These are phyloP conservation scores for Metaphire vulgaris DNA, from an alignment of 1,140 invertebrate genomes.

Conservation along the genomic window DNA sequence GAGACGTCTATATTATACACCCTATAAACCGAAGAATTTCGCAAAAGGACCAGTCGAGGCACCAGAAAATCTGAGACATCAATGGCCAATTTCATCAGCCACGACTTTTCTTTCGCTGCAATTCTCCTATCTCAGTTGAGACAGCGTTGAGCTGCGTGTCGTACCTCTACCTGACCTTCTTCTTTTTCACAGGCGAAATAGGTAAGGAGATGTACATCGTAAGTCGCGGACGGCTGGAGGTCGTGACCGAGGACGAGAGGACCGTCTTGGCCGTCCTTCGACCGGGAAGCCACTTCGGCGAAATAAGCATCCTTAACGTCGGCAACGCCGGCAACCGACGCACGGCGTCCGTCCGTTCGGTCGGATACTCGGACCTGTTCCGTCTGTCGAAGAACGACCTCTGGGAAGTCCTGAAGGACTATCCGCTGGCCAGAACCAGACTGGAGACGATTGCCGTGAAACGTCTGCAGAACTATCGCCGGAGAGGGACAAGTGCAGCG, in stretches of 20 bases:
- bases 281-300: constrained; percentile 92
- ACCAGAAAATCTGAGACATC: no score
- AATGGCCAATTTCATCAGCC: no score
- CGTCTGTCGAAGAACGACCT: constrained; percentile 61
- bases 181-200: constrained; percentile 70
- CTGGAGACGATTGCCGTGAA: constrained; percentile 98
- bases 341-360: constrained; percentile 90
- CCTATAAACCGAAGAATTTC: no score
- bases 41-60: no score
- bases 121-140: no score
- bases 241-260: constrained; percentile 87
- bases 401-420: constrained; percentile 98
- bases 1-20: no score
- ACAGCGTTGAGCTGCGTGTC: no score
- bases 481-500: constrained; percentile 26
- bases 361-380: constrained; percentile 93
- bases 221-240: constrained; percentile 85
- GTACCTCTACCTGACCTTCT: no score
- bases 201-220: constrained; percentile 98
- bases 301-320: constrained; percentile 99
- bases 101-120: no score
- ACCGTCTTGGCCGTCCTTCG: constrained; percentile 86
- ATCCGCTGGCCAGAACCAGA: constrained; percentile 87
- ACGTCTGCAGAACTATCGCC: constrained; percentile 60
- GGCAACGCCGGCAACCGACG: constrained; percentile 95